These are phyloP conservation scores for Heterochromis multidens DNA, from an alignment of 2,113 vertebrate genomes.

Conservation along the genomic window DNA sequence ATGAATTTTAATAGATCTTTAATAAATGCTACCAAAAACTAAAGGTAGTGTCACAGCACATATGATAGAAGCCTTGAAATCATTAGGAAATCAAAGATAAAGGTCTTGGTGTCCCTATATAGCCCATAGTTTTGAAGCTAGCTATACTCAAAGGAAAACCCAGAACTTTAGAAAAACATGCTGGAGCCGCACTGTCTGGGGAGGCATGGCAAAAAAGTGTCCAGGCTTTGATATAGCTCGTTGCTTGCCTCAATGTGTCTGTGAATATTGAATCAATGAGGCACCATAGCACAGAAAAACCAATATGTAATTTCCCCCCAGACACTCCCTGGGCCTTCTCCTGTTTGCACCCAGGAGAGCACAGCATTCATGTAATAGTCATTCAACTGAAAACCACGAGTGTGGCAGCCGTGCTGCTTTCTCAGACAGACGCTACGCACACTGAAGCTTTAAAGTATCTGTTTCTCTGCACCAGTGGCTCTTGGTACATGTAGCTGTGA, in stretches of 20 bases:
- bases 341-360: constrained; percentile 43
- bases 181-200: constrained; percentile 10
- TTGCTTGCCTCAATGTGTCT: constrained; percentile 37
- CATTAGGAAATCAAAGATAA: not conserved
- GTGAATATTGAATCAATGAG: constrained; percentile 66
- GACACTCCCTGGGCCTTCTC: constrained; percentile 18
- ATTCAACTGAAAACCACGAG: constrained; percentile 36
- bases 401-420: constrained; percentile 24
- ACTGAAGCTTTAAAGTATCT: not conserved
- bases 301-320: constrained; percentile 58
- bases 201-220: constrained; percentile 17
- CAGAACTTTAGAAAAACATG: constrained; percentile 6
- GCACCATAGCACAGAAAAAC: constrained; percentile 52
- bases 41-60: not conserved
- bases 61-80: not conserved
- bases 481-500: not conserved
- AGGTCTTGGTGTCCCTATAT: not conserved
- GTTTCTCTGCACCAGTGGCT: not conserved
- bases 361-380: not conserved
- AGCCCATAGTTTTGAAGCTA: not conserved
- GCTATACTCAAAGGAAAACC: not conserved
- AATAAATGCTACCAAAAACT: not conserved
- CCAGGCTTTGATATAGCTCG: constrained; percentile 48
- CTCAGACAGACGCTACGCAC: not conserved
- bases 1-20: not conserved